Base-by-base conservation (phyloP, 2,113 vertebrate species). In the Meles meles region DNA sequence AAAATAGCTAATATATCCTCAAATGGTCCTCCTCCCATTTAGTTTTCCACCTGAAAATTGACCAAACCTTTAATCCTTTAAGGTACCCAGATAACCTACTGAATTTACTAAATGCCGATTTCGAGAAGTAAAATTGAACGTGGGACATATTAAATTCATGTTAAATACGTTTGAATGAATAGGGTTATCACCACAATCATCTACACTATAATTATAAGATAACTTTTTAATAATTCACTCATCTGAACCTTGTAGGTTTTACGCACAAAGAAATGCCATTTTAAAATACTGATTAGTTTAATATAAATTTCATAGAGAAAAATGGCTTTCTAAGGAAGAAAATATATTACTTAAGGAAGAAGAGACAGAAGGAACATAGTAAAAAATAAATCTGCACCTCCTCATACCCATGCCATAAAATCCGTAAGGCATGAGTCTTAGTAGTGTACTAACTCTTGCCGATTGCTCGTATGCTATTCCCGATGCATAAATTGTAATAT, bases 281-380 rank as follows among this genome's bases (percentile, higher is more conserved):
- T 95, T 65, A 85, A 81, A 52, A 42, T 77, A 37, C n/a, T 49
- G 11, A 69, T 44, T 81, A 49, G 12, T 67, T 95, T 95, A 55
- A 18, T 57, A 59, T 83, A 90, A 72, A 88, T 81, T 92, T 92
- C 77, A 92, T 88, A 91, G 63, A 59, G 59, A 34, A 63, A 92
- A 80, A 42, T 44, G 13, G 18, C 13, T 94, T n/a, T 89, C 3
- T 8, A 83, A 69, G 6, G 31, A 85, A 42, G 12, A 27, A 67
- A 42, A 61, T 93, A 23, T 49, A 47, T 79, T 20, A 76, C 42
- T 7, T 57, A 74, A 39, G 13, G 69, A 69, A 90, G 29, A 84
- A 94, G 65, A 47, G 59, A 71, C 34, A 39, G 3, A 85, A 29
- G 39, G 18, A 88, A 72, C 29, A 29, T 1, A 87, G 29, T 61